Evolutionary conservation across 2,888 invertebrate species (phyloP), one percentile per base, ranked within the genome.

Genomic region (Pherbina coryleti): DNA sequence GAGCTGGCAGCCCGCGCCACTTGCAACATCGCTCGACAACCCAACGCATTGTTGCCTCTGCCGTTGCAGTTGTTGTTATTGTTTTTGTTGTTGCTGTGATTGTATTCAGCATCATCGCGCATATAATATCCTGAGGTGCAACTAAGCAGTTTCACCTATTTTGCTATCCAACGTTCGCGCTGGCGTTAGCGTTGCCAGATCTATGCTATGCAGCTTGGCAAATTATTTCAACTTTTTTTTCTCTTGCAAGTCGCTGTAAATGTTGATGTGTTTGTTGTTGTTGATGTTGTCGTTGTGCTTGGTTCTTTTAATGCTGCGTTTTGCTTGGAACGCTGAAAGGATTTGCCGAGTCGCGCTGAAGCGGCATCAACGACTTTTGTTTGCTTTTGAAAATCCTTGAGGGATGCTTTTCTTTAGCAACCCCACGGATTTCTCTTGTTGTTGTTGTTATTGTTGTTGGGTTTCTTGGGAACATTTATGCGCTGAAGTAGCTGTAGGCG

Each of bases 391-490:
- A 64, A 49, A 53, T 71, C 55, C 71, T 71, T 71, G 31, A 71
- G 71, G 71, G 67, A 9, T 51, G n/a, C 55, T 44, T 44, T 55
- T 55, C 55, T 55, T 51, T 28, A 44, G 11, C 44, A 44, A 3
- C 44, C 44, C 11, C 44, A 14, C 14, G 44, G 44, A 44, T 44
- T 44, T 44, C 11, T 44, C 44, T 11, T 44, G 44, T 44, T 44
- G 44, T 44, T 44, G 11, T n/a, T 11, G 11, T 19, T 28, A 8
- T 25, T 11, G n/a, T 25, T 69, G 44, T 5, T 74, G 74, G 51
- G 28, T 74, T 44, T 64, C 74, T 74, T 62, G 62, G 74, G 74
- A 74, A 74, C 64, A 74, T 62, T 74, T 74, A 64, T 74, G 31
- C 64, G 51, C 62, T 49, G 51, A 44, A 11, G 62, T 74, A 55